Conservation (phyloP, 1,140 invertebrate species). For the Apis cerana region DNA sequence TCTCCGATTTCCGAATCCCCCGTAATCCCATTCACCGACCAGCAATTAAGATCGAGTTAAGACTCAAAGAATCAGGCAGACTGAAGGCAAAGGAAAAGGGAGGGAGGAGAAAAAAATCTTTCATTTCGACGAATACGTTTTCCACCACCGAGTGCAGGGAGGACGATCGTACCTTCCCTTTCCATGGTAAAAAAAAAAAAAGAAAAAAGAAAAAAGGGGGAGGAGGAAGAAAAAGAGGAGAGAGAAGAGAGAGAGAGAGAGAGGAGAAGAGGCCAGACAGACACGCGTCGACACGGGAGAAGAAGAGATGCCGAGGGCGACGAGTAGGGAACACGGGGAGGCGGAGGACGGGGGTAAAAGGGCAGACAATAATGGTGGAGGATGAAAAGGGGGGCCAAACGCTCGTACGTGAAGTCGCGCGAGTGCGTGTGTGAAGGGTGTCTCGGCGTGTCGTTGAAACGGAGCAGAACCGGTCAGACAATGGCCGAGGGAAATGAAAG, state of each 20-base stretch:
- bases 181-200: neutral
- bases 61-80: slow-evolving; percentile 36
- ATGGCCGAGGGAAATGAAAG: neutral
- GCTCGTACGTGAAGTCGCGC: slow-evolving; percentile 14
- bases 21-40: slow-evolving; percentile 7
- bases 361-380: slow-evolving; percentile 46
- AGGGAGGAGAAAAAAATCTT: slow-evolving; percentile 40
- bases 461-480: neutral
- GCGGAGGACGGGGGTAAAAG: slow-evolving; percentile 31
- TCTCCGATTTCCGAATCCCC: neutral
- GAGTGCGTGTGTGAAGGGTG: neutral
- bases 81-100: neutral
- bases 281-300: slow-evolving; percentile 52
- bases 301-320: slow-evolving; percentile 20
- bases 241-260: no score
- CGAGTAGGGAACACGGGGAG: neutral
- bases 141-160: neutral
- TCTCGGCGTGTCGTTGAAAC: slow-evolving; percentile 10
- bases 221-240: no score
- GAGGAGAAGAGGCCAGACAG: slow-evolving; percentile 35
- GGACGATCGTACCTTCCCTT: neutral
- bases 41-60: slow-evolving; percentile 48
- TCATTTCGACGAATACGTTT: slow-evolving; percentile 42
- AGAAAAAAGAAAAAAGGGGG: neutral
- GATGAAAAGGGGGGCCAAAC: slow-evolving; percentile 35